These are phyloP conservation scores for Ochropleura plecta DNA, from an alignment of 2,888 invertebrate genomes.

Conservation along the genomic window DNA sequence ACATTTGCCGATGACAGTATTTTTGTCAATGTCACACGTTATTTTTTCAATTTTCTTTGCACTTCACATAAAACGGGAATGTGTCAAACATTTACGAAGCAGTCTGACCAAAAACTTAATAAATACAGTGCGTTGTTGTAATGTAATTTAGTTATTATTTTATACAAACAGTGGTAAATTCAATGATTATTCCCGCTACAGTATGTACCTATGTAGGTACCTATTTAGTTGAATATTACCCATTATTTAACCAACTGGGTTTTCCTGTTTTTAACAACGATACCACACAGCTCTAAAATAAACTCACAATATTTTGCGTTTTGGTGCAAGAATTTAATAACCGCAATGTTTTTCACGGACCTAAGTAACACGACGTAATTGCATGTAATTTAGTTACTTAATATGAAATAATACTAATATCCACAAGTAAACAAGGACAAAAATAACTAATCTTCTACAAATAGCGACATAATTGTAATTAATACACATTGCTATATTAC, in stretches of 20 bases:
- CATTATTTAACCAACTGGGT: conserved; percentile 8
- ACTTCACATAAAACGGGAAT: not conserved
- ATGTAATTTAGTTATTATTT: not conserved
- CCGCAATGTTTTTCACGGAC: not conserved
- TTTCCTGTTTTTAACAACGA: conserved; percentile 35
- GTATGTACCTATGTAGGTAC: not conserved
- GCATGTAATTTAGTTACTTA: conserved; percentile 31
- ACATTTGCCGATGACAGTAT: conserved; percentile 41
- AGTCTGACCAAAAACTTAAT: conserved; percentile 2
- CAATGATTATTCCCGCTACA: conserved; percentile 14
- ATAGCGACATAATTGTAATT: conserved; percentile 44
- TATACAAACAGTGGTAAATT: conserved; percentile 9
- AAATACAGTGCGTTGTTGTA: not conserved
- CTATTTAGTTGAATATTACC: conserved; percentile 5
- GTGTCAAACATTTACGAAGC: conserved; percentile 1
- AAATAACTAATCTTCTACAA: conserved; percentile 52
- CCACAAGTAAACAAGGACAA: conserved; percentile 36
- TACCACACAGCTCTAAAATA: not conserved
- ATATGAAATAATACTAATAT: conserved; percentile 34
- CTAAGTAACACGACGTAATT: conserved; percentile 24
- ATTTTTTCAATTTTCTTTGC: conserved; percentile 1
- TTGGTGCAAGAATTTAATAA: not conserved
- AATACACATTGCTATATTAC: conserved; percentile 33
- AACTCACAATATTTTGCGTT: not conserved
- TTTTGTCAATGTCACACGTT: conserved; percentile 29